Evolutionary conservation across 35 echinoderm and acorn worm species (phyloP), one percentile per base, ranked within the genome.

Genomic region (Patiria miniata): DNA sequence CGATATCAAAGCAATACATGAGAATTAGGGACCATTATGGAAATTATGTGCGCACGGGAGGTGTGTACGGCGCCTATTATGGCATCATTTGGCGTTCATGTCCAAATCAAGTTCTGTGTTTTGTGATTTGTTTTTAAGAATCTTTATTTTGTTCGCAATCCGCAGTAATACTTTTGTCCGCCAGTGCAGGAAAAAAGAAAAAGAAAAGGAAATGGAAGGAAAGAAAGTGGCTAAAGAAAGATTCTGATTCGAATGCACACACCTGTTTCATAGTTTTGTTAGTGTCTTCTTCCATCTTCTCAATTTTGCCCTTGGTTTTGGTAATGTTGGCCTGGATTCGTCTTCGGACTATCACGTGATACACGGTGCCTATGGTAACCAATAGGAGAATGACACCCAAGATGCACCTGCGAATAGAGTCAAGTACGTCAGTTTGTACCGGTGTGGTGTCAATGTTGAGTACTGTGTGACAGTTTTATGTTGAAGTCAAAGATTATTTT

Each of bases 341-440:
- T 52, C 51, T 52, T 19, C 52, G 80, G 16, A 51, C 18, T 28
- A 26, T 52, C 8, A 82, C 50, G 0, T 82, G 80, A 23, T 82
- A 82, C 1, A 50, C 21, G 52, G 40, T 82, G 12, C 80, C 80
- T 15, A 82, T 82, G 21, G 52, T 5, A 82, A 82, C 80, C 10
- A 82, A 8, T 44, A 82, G 28, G 12, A 52, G 40, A 23, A 47
- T n/a, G 29, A 44, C n/a, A 1, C 40, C 51, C 21, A 44, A 82
- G 50, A 52, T 33, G 21, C 40, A 82, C 47, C 80, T 82, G 80
- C 42, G 42, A 12, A 12, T 6, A 12, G 4, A 47, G 12, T 47
- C 4, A 47, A 47, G 12, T 47, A 47, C 21, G 10, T 7, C 9
- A 39, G 2, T 14, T 23, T n/a, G n/a, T n/a, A n/a, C n/a, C n/a